A percentile compares a stretch with the other conserved stretches of the same genome.
These are phyloP conservation scores for Rhabdomys pumilio DNA, from an alignment of 2,797 vertebrate genomes.

Conservation along the genomic window DNA sequence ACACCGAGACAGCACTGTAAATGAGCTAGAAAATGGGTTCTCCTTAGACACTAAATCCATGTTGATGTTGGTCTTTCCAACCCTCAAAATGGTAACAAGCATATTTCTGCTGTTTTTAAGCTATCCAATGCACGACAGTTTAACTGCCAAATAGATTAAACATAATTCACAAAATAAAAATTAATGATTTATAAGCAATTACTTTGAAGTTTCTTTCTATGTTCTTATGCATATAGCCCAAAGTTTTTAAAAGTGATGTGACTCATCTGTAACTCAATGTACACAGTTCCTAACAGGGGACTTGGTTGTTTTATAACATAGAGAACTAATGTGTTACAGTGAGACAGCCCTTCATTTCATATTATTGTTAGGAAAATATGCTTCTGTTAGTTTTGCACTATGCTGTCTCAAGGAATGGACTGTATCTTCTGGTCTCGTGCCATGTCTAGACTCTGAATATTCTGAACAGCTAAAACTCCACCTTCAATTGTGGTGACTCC, in stretches of 20 bases:
- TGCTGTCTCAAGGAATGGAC: background rate
- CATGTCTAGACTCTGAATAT: background rate
- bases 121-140: background rate
- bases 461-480: background rate
- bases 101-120: background rate
- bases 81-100: background rate
- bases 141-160: background rate
- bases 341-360: background rate
- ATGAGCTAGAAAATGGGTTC: background rate
- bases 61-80: background rate
- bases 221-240: background rate
- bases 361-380: background rate
- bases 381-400: conserved; percentile 36
- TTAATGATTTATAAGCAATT: background rate
- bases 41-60: background rate
- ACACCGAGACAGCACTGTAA: background rate
- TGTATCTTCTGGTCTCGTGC: background rate
- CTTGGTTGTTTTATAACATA: background rate
- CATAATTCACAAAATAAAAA: background rate
- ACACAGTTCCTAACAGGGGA: background rate
- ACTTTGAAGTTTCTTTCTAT: conserved; percentile 59
- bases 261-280: background rate
- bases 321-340: background rate
- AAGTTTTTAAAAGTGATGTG: background rate
- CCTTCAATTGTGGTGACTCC: background rate